phyloP scores from a whole-genome alignment of 1,140 invertebrate genomes.

The Myzus persicae region DNA sequence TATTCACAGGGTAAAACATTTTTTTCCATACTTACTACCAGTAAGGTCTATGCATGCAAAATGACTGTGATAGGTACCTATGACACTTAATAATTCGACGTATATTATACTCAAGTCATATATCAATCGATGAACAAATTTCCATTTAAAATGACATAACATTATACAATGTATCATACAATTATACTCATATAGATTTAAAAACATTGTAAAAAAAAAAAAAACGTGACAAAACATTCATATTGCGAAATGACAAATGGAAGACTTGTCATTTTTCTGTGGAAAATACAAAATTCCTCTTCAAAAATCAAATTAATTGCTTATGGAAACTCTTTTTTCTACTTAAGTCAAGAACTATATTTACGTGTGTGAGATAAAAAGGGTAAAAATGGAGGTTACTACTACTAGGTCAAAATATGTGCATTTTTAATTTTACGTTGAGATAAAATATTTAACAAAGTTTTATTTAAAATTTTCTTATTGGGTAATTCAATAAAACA shows the following conservation, averaged over 20 bases:
- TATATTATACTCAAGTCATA: neutral
- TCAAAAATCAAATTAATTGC: neutral
- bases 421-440: neutral
- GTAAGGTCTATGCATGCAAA: neutral
- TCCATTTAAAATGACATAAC: neutral
- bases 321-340: neutral
- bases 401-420: neutral
- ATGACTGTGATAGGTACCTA: neutral
- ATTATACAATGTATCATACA: neutral
- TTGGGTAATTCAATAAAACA: neutral
- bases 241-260: no score
- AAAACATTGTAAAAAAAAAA: neutral
- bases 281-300: neutral
- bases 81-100: neutral
- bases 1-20: no score
- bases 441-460: neutral
- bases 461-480: neutral
- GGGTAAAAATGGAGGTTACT: neutral
- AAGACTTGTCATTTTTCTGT: neutral
- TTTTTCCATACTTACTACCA: no score
- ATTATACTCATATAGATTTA: neutral
- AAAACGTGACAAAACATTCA: neutral
- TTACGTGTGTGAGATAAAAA: neutral
- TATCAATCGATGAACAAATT: neutral
- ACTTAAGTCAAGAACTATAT: slow-evolving; percentile 12